Base-by-base conservation (phyloP, 35 echinoderm and acorn worm species). In the Acanthaster planci region DNA sequence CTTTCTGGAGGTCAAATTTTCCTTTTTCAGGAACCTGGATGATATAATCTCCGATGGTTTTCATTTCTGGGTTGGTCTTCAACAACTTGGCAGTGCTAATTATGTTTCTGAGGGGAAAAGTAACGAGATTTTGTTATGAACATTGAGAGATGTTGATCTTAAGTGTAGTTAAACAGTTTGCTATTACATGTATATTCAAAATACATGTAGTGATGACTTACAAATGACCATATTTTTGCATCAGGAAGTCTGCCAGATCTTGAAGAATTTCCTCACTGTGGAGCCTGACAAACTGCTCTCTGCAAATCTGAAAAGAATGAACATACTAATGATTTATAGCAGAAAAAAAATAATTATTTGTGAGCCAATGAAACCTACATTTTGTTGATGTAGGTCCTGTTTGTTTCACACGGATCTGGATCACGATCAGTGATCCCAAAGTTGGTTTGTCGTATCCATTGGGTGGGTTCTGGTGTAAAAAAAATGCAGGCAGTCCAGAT, bases 1-100 rank as follows among this genome's bases (percentile, higher is more conserved):
- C 91, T 88, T 93, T 90, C 17, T 93, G 67, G 9, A 97, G 85
- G 60, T 97, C 91, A 91, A 97, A 97, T 1, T 97, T 88, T 58
- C 95, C 95, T 37, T 55, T 88, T 55, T 93, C 76, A n/a, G 95
- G 95, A 5, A 97, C 85, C 29, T 81, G 75, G 60, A 67, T 34
- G 55, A 93, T 52, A 39, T 85, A 89, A 81, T 97, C 90, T 77
- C 83, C 84, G 1, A 97, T 44, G 50, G 75, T 59, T 19, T 79
- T 80, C 36, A 89, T 44, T 21, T 92, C 55, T 15, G 60, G 37
- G 34, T 85, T 86, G 23, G 76, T 76, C 58, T 78, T 58, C 34
- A 79, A 36, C 21, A 60, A 27, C 38, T 86, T 91, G 34, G 52
- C 56, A 32, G 76, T 55, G 42, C 42, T 47, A 12, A 4, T 6